phyloP scores from a whole-genome alignment of 2,797 vertebrate species.

The Rhabdomys pumilio region DNA sequence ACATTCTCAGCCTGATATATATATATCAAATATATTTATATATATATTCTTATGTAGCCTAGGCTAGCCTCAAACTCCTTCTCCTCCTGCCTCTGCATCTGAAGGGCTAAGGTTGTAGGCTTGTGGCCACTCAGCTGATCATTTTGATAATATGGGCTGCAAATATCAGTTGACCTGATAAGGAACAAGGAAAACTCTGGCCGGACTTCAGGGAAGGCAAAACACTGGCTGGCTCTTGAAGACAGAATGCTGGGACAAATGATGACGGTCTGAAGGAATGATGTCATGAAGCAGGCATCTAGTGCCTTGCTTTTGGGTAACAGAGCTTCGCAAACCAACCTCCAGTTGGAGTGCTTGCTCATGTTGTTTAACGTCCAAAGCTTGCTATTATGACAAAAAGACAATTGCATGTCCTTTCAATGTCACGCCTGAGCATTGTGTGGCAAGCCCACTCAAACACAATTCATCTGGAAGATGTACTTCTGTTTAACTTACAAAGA shows the following conservation, averaged over 20 bases:
- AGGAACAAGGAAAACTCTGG: not conserved
- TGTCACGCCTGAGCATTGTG: not conserved
- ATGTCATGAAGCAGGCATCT: not conserved
- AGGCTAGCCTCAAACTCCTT: not conserved
- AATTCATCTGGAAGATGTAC: not conserved
- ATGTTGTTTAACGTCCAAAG: not conserved
- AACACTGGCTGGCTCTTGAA: not conserved
- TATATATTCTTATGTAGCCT: not conserved
- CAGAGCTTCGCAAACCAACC: not conserved
- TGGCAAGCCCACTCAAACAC: not conserved
- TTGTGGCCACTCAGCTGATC: not conserved
- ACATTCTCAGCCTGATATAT: not conserved
- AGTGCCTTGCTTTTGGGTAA: not conserved
- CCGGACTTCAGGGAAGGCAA: not conserved
- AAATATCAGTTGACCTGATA: not conserved
- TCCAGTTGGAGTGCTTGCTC: not conserved
- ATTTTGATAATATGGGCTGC: not conserved
- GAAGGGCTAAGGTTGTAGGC: not conserved
- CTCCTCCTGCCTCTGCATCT: not conserved
- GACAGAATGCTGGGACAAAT: not conserved
- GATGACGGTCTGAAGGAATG: not conserved
- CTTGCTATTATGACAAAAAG: not conserved
- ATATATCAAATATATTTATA: too few relatives aligned
- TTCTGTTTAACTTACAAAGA: constrained; percentile 2
- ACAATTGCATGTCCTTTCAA: not conserved